These are phyloP conservation scores for Gasterosteus aculeatus DNA, from an alignment of 2,113 vertebrate genomes.

Conservation along the genomic window DNA sequence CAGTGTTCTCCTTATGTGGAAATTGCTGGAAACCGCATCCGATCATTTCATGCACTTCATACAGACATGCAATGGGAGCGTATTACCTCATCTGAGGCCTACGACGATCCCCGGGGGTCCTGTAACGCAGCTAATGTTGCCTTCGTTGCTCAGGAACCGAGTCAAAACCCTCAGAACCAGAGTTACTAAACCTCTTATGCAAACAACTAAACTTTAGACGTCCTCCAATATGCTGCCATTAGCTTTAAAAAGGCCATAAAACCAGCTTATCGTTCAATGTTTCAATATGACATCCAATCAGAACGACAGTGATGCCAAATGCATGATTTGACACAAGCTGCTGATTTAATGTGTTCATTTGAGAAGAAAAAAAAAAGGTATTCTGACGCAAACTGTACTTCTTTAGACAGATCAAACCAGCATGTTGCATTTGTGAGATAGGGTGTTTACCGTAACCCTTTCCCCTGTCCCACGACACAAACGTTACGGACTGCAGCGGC, in stretches of 20 bases:
- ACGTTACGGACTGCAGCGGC: constrained; percentile 40
- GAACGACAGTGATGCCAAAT: not conserved
- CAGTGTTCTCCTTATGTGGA: not conserved
- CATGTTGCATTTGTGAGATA: not conserved
- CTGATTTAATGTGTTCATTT: not conserved
- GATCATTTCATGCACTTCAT: constrained; percentile 6
- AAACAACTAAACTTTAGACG: constrained; percentile 24
- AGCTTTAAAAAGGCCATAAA: not conserved
- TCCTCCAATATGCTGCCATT: not conserved
- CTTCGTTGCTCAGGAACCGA: constrained; percentile 40
- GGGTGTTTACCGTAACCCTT: constrained; percentile 28
- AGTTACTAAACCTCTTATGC: not conserved
- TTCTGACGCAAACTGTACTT: not conserved
- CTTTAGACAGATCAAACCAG: not conserved
- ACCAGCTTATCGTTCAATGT: not conserved
- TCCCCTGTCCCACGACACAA: constrained; percentile 37
- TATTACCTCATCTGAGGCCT: constrained; percentile 29
- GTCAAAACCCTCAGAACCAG: constrained; percentile 9
- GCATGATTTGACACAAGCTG: not conserved
- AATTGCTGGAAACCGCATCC: constrained; percentile 4
- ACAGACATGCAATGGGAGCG: constrained; percentile 12
- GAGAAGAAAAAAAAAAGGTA: not conserved
- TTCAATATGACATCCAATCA: not conserved
- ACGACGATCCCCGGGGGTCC: constrained; percentile 42
- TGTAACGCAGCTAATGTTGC: constrained; percentile 43